Conservation (phyloP, 1,140 invertebrate species). For the Dreissena rostriformis region DNA sequence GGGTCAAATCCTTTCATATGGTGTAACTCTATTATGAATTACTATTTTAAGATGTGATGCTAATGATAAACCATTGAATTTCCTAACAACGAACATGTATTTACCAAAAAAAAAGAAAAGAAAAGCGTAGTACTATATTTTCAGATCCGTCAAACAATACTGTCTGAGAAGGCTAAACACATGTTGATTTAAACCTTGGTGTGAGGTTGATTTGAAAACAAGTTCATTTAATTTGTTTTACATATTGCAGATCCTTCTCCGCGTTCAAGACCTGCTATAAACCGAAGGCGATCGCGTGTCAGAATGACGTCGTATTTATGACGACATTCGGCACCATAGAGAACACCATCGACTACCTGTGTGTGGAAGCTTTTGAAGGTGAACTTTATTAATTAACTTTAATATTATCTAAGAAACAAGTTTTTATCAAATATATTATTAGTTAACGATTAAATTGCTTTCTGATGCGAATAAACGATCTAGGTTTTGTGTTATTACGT, state of each 20-base stretch:
- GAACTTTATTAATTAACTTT: not conserved
- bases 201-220: not conserved
- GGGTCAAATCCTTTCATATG: too few relatives aligned
- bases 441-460: not conserved
- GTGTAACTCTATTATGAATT: too few relatives aligned
- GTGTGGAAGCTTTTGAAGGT: slow-evolving; percentile 46
- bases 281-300: slow-evolving; percentile 31
- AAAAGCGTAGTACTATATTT: not conserved
- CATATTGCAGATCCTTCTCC: slow-evolving; percentile 29
- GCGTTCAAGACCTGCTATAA: slow-evolving; percentile 38
- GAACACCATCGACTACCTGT: slow-evolving; percentile 45
- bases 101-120: too few relatives aligned
- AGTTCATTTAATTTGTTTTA: too few relatives aligned
- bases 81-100: too few relatives aligned
- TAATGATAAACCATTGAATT: too few relatives aligned
- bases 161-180: not conserved
- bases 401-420: not conserved
- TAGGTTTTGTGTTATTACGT: too few relatives aligned
- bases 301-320: slow-evolving; percentile 23
- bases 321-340: slow-evolving; percentile 51
- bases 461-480: not conserved
- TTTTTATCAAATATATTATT: not conserved
- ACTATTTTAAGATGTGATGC: too few relatives aligned
- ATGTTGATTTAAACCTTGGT: not conserved
- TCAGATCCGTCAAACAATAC: not conserved